Conservation (phyloP, 1,140 invertebrate species). For the Drosophila equinoxialis region DNA sequence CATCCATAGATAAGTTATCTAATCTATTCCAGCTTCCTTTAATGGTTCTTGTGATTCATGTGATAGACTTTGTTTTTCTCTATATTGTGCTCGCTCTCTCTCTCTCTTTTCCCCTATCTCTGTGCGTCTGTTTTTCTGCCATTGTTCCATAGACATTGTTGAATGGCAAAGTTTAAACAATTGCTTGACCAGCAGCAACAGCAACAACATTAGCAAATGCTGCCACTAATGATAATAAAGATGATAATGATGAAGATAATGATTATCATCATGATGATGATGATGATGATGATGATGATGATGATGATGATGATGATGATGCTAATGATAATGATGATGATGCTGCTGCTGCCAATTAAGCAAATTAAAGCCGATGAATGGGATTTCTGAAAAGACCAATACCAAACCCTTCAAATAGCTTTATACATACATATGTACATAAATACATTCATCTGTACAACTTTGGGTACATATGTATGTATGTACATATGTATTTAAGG, state of each 20-base stretch:
- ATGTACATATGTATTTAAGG: conserved; percentile 2
- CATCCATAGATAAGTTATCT: background rate
- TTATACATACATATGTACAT: background rate
- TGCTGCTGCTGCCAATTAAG: conserved; percentile 28
- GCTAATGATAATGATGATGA: background rate
- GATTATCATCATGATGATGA: too few species aligned
- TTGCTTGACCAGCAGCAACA: conserved; percentile 41
- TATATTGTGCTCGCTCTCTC: background rate
- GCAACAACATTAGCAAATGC: conserved; percentile 16
- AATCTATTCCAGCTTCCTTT: conserved; percentile 22
- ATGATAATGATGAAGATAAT: too few species aligned
- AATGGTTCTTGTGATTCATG: conserved; percentile 33
- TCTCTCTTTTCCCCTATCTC: background rate
- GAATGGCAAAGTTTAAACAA: conserved; percentile 71
- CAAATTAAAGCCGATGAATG: conserved; percentile 67
- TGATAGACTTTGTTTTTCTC: background rate
- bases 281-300: background rate
- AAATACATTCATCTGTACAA: too few species aligned
- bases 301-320: background rate
- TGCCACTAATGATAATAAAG: conserved; percentile 2
- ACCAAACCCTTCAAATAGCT: conserved; percentile 1
- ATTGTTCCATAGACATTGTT: conserved; percentile 15
- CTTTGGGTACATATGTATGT: conserved; percentile 6
- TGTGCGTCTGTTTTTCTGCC: conserved; percentile 11
- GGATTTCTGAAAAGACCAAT: conserved; percentile 24